A percentile compares a stretch with the other conserved stretches of the same genome.
Conservation (phyloP, 2,797 vertebrate species). For the Sebastes wilsoni region DNA sequence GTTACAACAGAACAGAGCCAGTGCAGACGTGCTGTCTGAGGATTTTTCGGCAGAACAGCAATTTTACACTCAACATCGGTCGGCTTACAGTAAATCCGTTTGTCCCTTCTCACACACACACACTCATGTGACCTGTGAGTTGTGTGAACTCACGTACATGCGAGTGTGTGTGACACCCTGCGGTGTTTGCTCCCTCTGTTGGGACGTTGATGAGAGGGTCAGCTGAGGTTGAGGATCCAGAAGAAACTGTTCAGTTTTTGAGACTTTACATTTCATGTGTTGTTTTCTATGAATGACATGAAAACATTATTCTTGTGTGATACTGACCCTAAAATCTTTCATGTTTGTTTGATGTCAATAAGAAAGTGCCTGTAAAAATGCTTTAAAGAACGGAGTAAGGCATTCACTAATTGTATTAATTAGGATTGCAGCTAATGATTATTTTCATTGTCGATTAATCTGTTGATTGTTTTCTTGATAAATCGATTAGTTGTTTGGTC, state of each 20-base stretch:
- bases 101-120: background rate
- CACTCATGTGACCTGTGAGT: background rate
- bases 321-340: background rate
- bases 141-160: background rate
- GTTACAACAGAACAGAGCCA: constrained; percentile 19
- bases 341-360: background rate
- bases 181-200: background rate
- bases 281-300: background rate
- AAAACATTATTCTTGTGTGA: background rate
- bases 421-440: too few relatives aligned
- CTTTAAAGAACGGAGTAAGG: background rate
- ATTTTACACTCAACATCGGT: background rate
- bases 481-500: too few relatives aligned
- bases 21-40: background rate
- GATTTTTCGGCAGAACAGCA: background rate
- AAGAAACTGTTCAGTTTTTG: background rate
- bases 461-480: too few relatives aligned
- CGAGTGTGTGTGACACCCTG: background rate
- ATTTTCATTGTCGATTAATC: too few relatives aligned
- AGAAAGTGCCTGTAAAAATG: background rate
- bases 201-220: background rate
- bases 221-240: background rate
- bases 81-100: background rate
- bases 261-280: background rate
- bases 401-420: background rate